phyloP scores from a whole-genome alignment of 2,113 vertebrate species.

The Tauraco erythrolophus region DNA sequence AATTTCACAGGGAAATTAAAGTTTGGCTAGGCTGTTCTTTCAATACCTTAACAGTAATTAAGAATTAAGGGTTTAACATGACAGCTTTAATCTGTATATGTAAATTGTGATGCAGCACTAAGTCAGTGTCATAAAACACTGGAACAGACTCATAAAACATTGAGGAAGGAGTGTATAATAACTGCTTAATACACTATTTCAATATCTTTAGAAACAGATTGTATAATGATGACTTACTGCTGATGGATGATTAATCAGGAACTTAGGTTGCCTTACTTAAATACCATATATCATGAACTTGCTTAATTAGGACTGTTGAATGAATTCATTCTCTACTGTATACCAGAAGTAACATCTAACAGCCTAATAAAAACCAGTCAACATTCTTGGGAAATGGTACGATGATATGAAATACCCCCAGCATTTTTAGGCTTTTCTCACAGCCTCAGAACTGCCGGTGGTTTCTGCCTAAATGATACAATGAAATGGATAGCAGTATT shows the following conservation, averaged over 20 bases:
- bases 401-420: not conserved
- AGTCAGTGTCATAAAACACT: not conserved
- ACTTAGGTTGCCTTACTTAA: not conserved
- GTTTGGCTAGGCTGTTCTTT: not conserved
- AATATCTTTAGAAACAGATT: not conserved
- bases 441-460: not conserved
- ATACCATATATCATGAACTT: not conserved
- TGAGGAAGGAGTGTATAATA: not conserved
- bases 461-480: not conserved
- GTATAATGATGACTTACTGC: not conserved
- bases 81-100: not conserved
- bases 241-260: constrained; percentile 3
- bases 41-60: not conserved
- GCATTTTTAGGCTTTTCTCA: not conserved
- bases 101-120: not conserved
- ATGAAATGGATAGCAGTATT: not conserved
- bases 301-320: not conserved
- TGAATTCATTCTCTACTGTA: not conserved
- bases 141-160: not conserved
- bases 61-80: not conserved
- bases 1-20: not conserved
- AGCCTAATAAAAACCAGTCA: not conserved
- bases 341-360: not conserved
- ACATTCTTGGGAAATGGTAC: not conserved
- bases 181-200: not conserved